These are phyloP conservation scores for Chloroceryle amazona DNA, from an alignment of 2,797 vertebrate genomes.

Conservation along the genomic window DNA sequence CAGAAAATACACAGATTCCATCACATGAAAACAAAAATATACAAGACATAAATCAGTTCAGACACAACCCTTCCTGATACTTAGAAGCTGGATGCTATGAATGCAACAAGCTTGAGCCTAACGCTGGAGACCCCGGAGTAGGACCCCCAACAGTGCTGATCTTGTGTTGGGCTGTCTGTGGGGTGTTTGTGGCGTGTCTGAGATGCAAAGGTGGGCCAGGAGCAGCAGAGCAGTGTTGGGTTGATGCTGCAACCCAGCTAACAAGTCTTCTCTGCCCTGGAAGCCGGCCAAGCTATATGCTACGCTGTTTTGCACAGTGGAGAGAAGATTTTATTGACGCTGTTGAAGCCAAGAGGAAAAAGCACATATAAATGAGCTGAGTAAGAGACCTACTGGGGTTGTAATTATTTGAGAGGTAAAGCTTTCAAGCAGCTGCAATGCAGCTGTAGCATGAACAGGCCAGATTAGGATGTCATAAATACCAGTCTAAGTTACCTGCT, in stretches of 20 bases:
- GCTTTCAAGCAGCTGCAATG: neutral
- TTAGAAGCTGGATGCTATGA: neutral
- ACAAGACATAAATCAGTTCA: neutral
- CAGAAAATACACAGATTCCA: neutral
- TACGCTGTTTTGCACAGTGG: neutral
- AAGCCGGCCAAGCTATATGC: neutral
- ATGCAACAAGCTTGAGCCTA: neutral
- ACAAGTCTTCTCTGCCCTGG: neutral
- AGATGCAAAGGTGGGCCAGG: neutral
- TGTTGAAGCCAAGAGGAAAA: neutral
- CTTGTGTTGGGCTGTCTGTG: fast-evolving
- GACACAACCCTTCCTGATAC: neutral
- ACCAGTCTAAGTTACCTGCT: neutral
- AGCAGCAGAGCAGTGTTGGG: neutral
- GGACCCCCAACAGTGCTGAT: neutral
- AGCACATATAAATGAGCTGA: neutral
- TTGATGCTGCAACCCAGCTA: neutral
- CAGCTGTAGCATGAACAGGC: neutral
- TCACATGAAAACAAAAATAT: neutral
- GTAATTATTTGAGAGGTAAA: neutral
- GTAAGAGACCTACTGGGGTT: neutral
- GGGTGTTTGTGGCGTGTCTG: neutral
- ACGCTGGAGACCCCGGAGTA: neutral
- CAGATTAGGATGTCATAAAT: neutral
- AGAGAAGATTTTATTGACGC: neutral